Base-by-base conservation (phyloP, 2,113 vertebrate species). In the Nycticebus coucang region DNA sequence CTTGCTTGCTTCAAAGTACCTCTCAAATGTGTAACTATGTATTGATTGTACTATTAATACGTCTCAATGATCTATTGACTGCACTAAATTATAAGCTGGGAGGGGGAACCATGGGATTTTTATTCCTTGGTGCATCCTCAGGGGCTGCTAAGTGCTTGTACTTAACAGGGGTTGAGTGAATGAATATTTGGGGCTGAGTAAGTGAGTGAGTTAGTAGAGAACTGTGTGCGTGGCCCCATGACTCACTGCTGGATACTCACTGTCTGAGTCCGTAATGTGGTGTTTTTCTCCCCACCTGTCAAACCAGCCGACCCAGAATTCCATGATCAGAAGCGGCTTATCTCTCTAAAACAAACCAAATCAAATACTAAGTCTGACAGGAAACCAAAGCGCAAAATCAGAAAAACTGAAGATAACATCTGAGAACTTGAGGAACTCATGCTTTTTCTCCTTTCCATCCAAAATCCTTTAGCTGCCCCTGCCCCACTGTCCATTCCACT, bases 251-350 rank as follows among this genome's bases (percentile, higher is more conserved):
- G 71, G 62, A 55, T 81, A 85, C 97, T 96, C 74, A 97, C 97
- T 78, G 0, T 7, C 0, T 0, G 17, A 78, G 14, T 9, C 7
- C 69, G 0, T 72, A 15, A 30, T 1, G 1, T 0, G 3, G 53
- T 96, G 95, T 2, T 13, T 0, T 5, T 1, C 0, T 33, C 97
- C 97, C 97, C 97, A 97, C 0, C 15, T 94, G 62, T 97, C 95
- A 4, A 86, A 97, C 97, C 97, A 97, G 82, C 97, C 97, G 4
- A 94, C 91, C 97, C 97, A 97, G 86, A 66, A 97, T 77, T 97
- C 97, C 97, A 97, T 97, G 41, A 97, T 0, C 78, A 97, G 30
- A 85, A 96, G 85, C 53, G 97, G 97, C 24, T 95, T 92, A n/a
- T 93, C 33, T 0, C 1, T 57, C 97, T 97, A 94, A 96, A 96